Percentiles rank a stretch among this genome's conserved stretches.
Conservation (phyloP, 2,888 invertebrate species). For the Nomada flava region DNA sequence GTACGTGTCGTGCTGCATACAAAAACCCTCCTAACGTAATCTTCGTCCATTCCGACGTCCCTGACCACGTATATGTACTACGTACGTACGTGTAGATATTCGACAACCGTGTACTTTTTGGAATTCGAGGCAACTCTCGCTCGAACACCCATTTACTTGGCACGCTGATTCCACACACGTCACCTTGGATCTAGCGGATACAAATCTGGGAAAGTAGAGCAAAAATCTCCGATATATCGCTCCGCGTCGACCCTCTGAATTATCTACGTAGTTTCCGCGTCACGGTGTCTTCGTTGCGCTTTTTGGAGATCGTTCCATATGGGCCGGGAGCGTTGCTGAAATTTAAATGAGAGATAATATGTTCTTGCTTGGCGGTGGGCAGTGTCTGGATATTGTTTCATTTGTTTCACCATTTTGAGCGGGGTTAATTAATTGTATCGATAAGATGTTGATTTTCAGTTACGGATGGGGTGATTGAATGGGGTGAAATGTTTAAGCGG, state of each 20-base stretch:
- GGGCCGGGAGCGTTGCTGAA: neutral
- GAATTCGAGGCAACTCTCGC: conserved; percentile 51
- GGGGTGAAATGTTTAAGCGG: no score
- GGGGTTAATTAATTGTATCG: no score
- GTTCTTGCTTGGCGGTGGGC: no score
- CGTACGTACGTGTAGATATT: neutral
- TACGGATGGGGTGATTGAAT: no score
- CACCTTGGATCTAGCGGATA: conserved; percentile 46
- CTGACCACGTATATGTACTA: neutral
- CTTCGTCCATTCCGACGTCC: conserved; percentile 38
- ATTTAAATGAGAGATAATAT: neutral
- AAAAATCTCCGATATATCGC: conserved; percentile 52
- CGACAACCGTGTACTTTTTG: conserved; percentile 42
- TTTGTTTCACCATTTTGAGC: no score
- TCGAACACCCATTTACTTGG: conserved; percentile 54
- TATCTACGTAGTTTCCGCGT: conserved; percentile 35
- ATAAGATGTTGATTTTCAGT: no score
- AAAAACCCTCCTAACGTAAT: conserved; percentile 77
- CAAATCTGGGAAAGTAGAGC: conserved; percentile 53
- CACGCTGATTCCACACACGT: conserved; percentile 55
- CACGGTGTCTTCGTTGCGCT: neutral
- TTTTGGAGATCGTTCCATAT: conserved; percentile 18
- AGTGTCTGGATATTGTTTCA: no score
- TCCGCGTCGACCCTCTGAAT: conserved; percentile 45
- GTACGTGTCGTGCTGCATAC: conserved; percentile 77